Base-by-base conservation (phyloP, 2,888 invertebrate genomes). In the Drosophila vallismaia region DNA sequence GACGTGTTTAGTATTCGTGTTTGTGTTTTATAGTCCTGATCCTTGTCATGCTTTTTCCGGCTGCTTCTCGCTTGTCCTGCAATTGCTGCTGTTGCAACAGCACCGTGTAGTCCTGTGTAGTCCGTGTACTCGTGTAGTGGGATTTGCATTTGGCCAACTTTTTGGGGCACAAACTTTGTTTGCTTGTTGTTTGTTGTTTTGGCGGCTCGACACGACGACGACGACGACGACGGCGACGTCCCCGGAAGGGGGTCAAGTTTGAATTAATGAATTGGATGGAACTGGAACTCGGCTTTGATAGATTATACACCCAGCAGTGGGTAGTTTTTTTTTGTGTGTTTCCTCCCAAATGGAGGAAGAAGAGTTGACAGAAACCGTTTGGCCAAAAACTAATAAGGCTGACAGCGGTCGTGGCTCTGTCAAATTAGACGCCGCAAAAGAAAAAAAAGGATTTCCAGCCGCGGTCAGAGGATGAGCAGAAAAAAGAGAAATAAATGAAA, bases 331-430 rank as follows among this genome's bases (percentile, higher is more conserved):
- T 28, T 1, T 7, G 31, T 8, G n/a, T n/a, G n/a, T n/a, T 9
- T 4, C 4, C 33, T 9, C 10, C 10, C 10, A 4, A 10, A 10
- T 4, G n/a, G n/a, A 36, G 36, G 36, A 36, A 0, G n/a, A 9
- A 3, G 53, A 48, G 52, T 56, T 52, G 49, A 77, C 64, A 60
- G 38, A 66, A 67, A 76, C 24, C 59, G 57, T 57, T 59, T 67
- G 75, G 55, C 63, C 71, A 62, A 82, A 71, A 82, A 71, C 79
- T 79, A 85, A 85, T 82, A 80, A 85, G 76, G 52, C 44, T 86
- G 87, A 86, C 85, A 76, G 71, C 85, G 81, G 85, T 86, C 76
- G 81, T 48, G 68, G 74, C 70, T 59, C 78, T 80, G 71, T 72
- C 84, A 75, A 77, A 75, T 74, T 69, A 79, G 62, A 71, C 71